Base-by-base conservation (phyloP, 2,113 vertebrate species). In the Camelus bactrianus region DNA sequence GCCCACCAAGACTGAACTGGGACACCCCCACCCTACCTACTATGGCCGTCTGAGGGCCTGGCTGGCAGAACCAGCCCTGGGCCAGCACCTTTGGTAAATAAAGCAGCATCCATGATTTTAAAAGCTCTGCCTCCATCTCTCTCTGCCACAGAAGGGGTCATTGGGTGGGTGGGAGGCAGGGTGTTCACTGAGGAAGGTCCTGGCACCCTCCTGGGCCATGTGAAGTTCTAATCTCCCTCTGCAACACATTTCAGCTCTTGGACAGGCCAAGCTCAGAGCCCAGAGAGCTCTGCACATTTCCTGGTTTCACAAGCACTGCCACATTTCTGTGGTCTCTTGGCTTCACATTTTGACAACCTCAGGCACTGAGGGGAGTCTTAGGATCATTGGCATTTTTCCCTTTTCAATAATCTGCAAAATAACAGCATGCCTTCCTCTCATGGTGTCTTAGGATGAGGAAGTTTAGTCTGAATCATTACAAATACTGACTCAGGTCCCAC, bases 21-120 rank as follows among this genome's bases (percentile, higher is more conserved):
- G 92, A 79, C 52, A 35, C 20, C 48, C 38, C 19, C 0, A 7
- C 20, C 35, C 3, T n/a, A 17, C 24, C 54, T 54, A 26, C 50
- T 35, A 72, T 5, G 46, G 73, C 83, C 54, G 8, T 48, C 67
- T 14, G 28, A 42, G 35, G 85, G 93, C 79, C 93, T 93, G 92
- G 93, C 62, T 83, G 81, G 65, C 11, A 67, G 86, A 95, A 56
- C 10, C 81, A 88, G 95, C 75, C 91, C 93, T 0, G 1, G 87
- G 84, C 62, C 69, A 77, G 93, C 32, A 4, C n/a, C 97, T 98
- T 98, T 98, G 97, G 96, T 97, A 98, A 98, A 98, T 98, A 98
- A 98, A 97, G 77, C 69, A 83, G 65, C 96, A 97, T 94, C 56
- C 22, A 1, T 75, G 95, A 64, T 98, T 98, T 98, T 98, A 95